Evolutionary conservation across 2,888 invertebrate species (phyloP), one percentile per base, ranked within the genome.

Genomic region (Tetranychus truncatus): DNA sequence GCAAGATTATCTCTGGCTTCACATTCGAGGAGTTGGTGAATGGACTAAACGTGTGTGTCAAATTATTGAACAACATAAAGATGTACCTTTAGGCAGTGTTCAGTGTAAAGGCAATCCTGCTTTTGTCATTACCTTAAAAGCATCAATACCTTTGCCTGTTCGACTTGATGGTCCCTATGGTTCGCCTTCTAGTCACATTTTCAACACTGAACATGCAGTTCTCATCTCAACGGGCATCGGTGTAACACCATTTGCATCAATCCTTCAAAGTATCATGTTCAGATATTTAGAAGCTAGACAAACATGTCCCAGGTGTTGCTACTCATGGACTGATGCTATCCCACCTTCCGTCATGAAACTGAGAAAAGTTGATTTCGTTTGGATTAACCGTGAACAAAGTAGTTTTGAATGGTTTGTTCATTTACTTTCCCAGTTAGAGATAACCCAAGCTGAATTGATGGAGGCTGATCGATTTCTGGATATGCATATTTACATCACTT

Each of bases 321-420:
- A 89, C 82, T 86, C 88, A 6, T 95, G 92, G 91, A 88, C 91
- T 6, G 88, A 88, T 77, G 89, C 90, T 77, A 88, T 91, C 81
- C 87, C 88, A 21, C 88, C 89, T 15, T 76, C 74, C 18, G 88
- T 91, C 75, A 91, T 93, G 91, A 89, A 90, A 81, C 85, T 95
- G 24, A 87, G 89, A 81, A 95, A 95, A 87, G 91, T 95, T 77
- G 95, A 96, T 82, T 96, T 96, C 85, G 92, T 95, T 84, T 96
- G 96, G 96, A 92, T 96, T 77, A 95, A 95, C 84, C 88, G 95
- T 18, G 91, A 95, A 84, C 95, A 95, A 84, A 87, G 90, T 66
- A 91, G 92, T 0, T 95, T 96, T 83, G 95, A 95, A 84, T 96
- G 96, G 96, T 95, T 96, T 82, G 91, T 95, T 15, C 91, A 91